Evolutionary conservation across 2,888 invertebrate species (phyloP).

Genomic region (Pilophorus perplexus): DNA sequence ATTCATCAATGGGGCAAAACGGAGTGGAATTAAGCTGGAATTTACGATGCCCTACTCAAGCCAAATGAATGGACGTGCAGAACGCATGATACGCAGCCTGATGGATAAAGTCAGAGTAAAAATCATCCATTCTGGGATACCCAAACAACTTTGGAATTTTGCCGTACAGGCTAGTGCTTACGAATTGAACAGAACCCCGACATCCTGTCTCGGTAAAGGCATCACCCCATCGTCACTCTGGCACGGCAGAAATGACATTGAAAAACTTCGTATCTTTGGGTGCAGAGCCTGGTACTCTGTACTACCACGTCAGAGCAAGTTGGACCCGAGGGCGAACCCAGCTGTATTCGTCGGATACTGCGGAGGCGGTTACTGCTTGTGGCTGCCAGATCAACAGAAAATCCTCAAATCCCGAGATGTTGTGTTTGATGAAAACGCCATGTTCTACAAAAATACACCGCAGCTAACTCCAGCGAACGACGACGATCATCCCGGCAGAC

Average conservation of each 20-base stretch:
- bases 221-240: conserved; percentile 44
- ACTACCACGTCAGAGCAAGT: neutral
- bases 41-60: conserved; percentile 49
- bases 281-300: conserved; percentile 29
- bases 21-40: conserved; percentile 47
- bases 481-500: too few species aligned
- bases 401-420: too few species aligned
- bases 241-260: conserved; percentile 37
- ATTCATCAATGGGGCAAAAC: conserved; percentile 46
- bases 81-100: conserved; percentile 49
- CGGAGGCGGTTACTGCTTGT: too few species aligned
- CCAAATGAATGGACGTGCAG: conserved; percentile 49
- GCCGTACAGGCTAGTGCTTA: neutral
- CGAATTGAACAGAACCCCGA: neutral
- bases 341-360: too few species aligned
- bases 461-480: too few species aligned
- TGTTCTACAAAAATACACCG: too few species aligned
- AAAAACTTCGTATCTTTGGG: conserved; percentile 45
- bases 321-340: neutral
- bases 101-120: conserved; percentile 46
- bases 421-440: too few species aligned
- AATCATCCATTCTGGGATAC: conserved; percentile 17
- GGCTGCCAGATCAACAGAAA: too few species aligned
- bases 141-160: conserved; percentile 1
- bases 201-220: neutral